Evolutionary conservation across 2,888 invertebrate genomes (phyloP).

Genomic region (Metopia argyrocephala): DNA sequence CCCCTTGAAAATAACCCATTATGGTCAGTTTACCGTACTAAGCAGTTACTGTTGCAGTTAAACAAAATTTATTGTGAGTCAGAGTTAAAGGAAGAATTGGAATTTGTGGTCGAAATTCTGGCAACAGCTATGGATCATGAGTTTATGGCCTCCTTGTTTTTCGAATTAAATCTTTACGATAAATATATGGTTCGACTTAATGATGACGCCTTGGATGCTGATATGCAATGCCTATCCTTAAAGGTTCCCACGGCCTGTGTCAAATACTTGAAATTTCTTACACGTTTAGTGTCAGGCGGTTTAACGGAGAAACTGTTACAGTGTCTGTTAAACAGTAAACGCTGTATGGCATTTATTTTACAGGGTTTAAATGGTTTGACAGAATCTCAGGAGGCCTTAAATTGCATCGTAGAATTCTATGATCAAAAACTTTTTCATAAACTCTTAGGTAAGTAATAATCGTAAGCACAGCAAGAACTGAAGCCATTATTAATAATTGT

Average conservation of each 20-base stretch:
- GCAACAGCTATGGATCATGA: slow-evolving; percentile 71
- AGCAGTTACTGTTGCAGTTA: slow-evolving; percentile 70
- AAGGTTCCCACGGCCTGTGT: slow-evolving; percentile 71
- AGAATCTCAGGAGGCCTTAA: slow-evolving; percentile 66
- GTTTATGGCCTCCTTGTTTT: slow-evolving; percentile 71
- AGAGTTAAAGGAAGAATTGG: slow-evolving; percentile 63
- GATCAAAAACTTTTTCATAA: slow-evolving; percentile 60
- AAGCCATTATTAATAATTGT: too few species aligned
- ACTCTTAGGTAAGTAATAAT: slow-evolving; percentile 65
- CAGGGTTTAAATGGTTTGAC: slow-evolving; percentile 71
- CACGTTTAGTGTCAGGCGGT: slow-evolving; percentile 66
- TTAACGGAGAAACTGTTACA: slow-evolving; percentile 68
- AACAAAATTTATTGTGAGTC: slow-evolving; percentile 68
- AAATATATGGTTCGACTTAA: slow-evolving; percentile 67
- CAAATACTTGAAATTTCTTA: slow-evolving; percentile 67
- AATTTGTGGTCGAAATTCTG: slow-evolving; percentile 70
- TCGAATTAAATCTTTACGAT: slow-evolving; percentile 73
- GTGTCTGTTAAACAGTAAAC: slow-evolving; percentile 67
- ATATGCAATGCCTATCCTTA: slow-evolving; percentile 67
- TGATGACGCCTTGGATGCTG: slow-evolving; percentile 41
- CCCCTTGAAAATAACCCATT: slow-evolving; percentile 67
- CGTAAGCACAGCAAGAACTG: too few species aligned
- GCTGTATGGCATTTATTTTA: slow-evolving; percentile 66
- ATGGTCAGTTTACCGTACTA: slow-evolving; percentile 63
- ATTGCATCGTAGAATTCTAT: slow-evolving; percentile 67